Conservation (phyloP, 2,113 vertebrate genomes). For the Xenus cinereus region DNA sequence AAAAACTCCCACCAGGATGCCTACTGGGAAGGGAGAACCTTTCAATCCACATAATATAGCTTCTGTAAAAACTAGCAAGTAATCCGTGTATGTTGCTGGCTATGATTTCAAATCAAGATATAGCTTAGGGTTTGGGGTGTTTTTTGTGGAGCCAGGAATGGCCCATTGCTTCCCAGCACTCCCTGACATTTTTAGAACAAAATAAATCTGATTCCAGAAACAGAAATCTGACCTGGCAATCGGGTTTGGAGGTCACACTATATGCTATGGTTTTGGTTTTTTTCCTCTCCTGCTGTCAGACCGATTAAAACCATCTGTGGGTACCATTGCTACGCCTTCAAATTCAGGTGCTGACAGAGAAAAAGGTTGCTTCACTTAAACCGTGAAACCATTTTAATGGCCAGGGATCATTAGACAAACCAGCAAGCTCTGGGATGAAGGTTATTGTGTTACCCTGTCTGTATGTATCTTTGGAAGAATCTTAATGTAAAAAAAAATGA, state of each 20-base stretch:
- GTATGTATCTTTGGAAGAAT: not conserved
- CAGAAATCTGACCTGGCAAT: not conserved
- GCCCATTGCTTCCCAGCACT: not conserved
- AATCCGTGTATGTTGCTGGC: not conserved
- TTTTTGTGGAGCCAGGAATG: not conserved
- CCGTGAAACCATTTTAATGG: not conserved
- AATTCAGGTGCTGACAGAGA: not conserved
- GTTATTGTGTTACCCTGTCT: not conserved
- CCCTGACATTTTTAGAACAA: not conserved
- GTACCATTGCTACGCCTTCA: not conserved
- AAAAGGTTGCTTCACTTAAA: not conserved
- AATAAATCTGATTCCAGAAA: not conserved
- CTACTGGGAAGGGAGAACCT: not conserved
- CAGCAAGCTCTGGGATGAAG: not conserved
- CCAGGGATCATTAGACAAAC: not conserved
- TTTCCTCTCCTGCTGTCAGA: not conserved
- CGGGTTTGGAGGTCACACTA: not conserved
- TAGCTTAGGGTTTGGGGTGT: not conserved
- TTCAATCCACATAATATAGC: not conserved
- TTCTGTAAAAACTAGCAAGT: not conserved
- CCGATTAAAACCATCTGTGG: conserved; percentile 1
- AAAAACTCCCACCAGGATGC: not conserved
- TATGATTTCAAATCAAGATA: not conserved
- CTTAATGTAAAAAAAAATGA: not conserved
- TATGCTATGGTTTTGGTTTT: not conserved